Evolutionary conservation across 2,888 invertebrate species (phyloP).

Genomic region (Augiades crinisus): DNA sequence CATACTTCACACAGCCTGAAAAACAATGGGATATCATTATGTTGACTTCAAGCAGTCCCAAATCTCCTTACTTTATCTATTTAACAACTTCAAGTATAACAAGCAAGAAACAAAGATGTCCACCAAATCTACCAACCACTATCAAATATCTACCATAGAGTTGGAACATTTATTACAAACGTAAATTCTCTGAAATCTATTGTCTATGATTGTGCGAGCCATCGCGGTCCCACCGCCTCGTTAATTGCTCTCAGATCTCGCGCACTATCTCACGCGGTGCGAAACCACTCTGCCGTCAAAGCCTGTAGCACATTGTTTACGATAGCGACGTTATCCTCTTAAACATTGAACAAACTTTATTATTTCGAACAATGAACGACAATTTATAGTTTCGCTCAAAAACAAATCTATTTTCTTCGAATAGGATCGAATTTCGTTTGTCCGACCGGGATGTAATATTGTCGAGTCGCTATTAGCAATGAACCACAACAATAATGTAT

Average conservation of each 20-base stretch:
- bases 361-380: conserved; percentile 29
- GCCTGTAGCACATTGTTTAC: conserved; percentile 30
- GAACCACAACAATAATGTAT: not conserved
- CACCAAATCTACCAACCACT: too few relatives aligned
- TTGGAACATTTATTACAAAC: not conserved
- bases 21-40: too few relatives aligned
- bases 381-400: not conserved
- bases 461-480: conserved; percentile 1
- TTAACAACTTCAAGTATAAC: too few relatives aligned
- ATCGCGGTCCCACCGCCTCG: not conserved
- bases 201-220: not conserved
- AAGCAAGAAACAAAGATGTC: too few relatives aligned
- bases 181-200: not conserved
- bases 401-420: not conserved
- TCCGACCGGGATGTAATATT: not conserved
- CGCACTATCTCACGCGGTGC: conserved; percentile 31
- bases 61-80: too few relatives aligned
- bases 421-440: conserved; percentile 23
- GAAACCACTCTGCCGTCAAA: conserved; percentile 25
- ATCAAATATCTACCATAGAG: too few relatives aligned
- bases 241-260: conserved; percentile 5
- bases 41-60: too few relatives aligned
- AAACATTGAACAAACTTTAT: conserved; percentile 33
- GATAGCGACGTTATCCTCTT: conserved; percentile 26
- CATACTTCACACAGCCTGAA: too few relatives aligned